Base-by-base conservation (phyloP, 1,140 invertebrate genomes). In the Trichonephila clavata region DNA sequence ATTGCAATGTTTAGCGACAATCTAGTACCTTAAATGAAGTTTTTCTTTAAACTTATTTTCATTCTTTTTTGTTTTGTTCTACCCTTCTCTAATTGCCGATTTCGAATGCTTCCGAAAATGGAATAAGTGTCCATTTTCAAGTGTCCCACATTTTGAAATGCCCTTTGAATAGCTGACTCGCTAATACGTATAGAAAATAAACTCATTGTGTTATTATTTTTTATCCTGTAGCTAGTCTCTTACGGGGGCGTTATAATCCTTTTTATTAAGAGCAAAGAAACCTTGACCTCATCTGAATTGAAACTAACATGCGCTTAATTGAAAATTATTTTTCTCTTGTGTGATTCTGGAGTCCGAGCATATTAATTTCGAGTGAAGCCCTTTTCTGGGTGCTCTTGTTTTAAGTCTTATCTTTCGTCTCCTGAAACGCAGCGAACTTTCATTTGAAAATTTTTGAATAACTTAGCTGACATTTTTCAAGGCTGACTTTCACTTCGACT, bases 41-140 rank as follows among this genome's bases (percentile, higher is more conserved):
- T 16, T 63, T 63, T 63, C 16, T 63, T 20, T 63, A 18, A 1
- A 18, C 4, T 2, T 16, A 0, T 63, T 63, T 63, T 21, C 21
- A 1, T n/a, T 68, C 21, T 24, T 68, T 68, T n/a, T 68, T 24
- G 6, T 13, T 63, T 63, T 24, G 21, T 68, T n/a, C 65, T 24
- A 24, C 65, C n/a, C 65, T 68, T 68, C n/a, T n/a, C 6, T 68
- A 68, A 68, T 68, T 68, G 65, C 65, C n/a, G 65, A 68, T 24
- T 68, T 68, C 5, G n/a, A 68, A 24, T n/a, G 65, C 65, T 68
- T 68, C 65, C 65, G 65, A 13, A 24, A 24, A 68, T 24, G 65
- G 65, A 24, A 18, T 61, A 68, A n/a, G n/a, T 68, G 65, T 68
- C 65, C 21, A 68, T 24, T 68, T 63, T 63, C 61, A 63, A 63